Percentiles rank a stretch among this genome's conserved stretches.
Conservation (phyloP, 2,888 invertebrate genomes). For the Caenorhabditis becei region DNA sequence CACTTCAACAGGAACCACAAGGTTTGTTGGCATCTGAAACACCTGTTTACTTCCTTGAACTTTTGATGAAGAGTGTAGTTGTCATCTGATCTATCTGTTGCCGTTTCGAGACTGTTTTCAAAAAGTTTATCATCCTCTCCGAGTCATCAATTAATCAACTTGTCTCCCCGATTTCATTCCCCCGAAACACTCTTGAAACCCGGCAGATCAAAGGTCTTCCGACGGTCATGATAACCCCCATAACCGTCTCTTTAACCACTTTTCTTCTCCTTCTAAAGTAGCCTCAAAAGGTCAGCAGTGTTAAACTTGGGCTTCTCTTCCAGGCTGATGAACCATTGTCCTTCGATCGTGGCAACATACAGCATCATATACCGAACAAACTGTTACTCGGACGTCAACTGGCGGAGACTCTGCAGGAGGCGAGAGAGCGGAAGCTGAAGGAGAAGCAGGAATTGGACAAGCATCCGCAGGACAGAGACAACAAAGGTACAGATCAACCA, state of each 20-base stretch:
- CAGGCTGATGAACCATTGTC: conserved; percentile 64
- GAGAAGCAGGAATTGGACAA: conserved; percentile 46
- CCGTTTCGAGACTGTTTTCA: not conserved
- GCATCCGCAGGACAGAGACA: conserved; percentile 54
- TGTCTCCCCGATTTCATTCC: not conserved
- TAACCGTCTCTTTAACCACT: conserved; percentile 6
- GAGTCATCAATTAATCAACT: conserved; percentile 1
- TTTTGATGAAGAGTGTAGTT: not conserved
- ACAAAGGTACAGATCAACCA: too few species aligned
- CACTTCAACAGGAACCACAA: conserved; percentile 72
- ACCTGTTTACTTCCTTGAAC: not conserved
- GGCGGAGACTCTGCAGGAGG: conserved; percentile 48
- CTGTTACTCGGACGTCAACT: conserved; percentile 40
- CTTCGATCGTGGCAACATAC: conserved; percentile 64
- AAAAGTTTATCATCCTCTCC: conserved; percentile 2
- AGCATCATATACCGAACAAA: conserved; percentile 40
- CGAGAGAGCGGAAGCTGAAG: conserved; percentile 34
- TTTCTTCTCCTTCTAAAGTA: conserved; percentile 11
- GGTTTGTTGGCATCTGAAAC: conserved; percentile 27
- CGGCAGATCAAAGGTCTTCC: conserved; percentile 22
- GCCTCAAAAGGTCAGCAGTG: conserved; percentile 7
- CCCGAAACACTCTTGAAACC: not conserved
- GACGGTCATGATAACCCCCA: conserved; percentile 3
- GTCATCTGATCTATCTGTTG: not conserved
- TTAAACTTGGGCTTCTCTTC: conserved; percentile 22